These are phyloP conservation scores for Stictocephala bisonia DNA, from an alignment of 2,888 invertebrate species.

Conservation along the genomic window DNA sequence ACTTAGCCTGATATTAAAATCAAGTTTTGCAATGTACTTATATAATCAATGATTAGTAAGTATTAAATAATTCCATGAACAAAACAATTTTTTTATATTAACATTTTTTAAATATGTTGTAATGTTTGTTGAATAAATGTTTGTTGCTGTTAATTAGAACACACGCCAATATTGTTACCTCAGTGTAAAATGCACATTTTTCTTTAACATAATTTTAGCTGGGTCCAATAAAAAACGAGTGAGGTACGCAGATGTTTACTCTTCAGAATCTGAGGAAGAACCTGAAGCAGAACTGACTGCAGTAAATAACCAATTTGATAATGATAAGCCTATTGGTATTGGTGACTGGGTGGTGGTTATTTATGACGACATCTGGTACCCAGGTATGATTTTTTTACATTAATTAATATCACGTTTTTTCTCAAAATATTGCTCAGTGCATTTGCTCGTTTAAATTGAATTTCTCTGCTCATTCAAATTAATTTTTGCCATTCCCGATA, in stretches of 20 bases:
- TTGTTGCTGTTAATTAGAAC: slow-evolving; percentile 25
- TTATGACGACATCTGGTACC: slow-evolving; percentile 30
- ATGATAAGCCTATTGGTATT: slow-evolving; percentile 1
- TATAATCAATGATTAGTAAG: slow-evolving; percentile 18
- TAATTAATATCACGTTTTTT: no score
- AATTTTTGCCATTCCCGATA: no score
- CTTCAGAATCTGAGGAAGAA: slow-evolving; percentile 29
- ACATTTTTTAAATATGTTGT: not conserved
- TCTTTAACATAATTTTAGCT: slow-evolving; percentile 27
- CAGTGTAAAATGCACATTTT: not conserved
- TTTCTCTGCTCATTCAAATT: no score
- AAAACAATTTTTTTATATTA: not conserved
- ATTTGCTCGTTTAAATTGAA: no score
- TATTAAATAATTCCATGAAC: slow-evolving; percentile 6
- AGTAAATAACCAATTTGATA: not conserved
- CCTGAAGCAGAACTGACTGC: slow-evolving; percentile 4
- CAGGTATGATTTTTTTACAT: slow-evolving; percentile 30
- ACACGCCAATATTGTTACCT: slow-evolving; percentile 8
- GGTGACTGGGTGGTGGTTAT: slow-evolving; percentile 34
- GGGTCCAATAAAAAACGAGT: not conserved
- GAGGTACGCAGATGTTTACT: slow-evolving; percentile 19
- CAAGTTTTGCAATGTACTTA: not conserved
- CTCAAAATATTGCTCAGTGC: no score
- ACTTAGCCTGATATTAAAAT: not conserved
- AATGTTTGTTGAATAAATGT: not conserved